These are phyloP conservation scores for Hippasteria phrygiana DNA, from an alignment of 53 echinoderm and acorn worm genomes.

Conservation along the genomic window DNA sequence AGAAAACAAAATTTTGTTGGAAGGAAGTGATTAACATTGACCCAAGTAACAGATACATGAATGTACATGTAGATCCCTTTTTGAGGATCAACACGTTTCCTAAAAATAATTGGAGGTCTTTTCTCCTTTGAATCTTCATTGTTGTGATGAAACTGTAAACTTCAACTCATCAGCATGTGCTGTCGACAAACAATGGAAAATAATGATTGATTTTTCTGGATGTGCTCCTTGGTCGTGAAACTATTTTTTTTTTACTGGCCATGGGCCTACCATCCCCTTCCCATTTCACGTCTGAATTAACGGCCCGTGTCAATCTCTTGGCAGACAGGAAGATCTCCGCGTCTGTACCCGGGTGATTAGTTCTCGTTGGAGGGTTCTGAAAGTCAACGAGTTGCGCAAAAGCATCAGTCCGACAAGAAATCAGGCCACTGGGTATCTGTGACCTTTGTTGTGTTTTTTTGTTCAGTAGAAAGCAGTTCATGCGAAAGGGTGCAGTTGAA, in stretches of 20 bases:
- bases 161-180: too few species aligned
- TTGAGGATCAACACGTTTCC: too few species aligned
- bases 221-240: background rate
- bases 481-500: background rate
- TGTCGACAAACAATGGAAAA: too few species aligned
- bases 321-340: constrained; percentile 32
- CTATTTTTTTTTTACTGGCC: background rate
- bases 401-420: too few species aligned
- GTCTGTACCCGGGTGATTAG: constrained; percentile 20
- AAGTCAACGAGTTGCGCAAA: background rate
- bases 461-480: background rate
- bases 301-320: background rate
- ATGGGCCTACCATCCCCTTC: background rate
- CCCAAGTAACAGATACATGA: too few species aligned
- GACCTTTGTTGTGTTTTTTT: background rate
- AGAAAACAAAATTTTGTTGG: constrained; percentile 19
- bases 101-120: too few species aligned
- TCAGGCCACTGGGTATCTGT: background rate
- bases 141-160: too few species aligned
- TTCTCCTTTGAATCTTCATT: too few species aligned
- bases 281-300: background rate
- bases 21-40: background rate
- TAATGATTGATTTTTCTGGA: too few species aligned
- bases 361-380: background rate
- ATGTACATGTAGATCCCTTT: too few species aligned